Conservation (phyloP, 2,888 invertebrate species). For the Tenthredo notha region DNA sequence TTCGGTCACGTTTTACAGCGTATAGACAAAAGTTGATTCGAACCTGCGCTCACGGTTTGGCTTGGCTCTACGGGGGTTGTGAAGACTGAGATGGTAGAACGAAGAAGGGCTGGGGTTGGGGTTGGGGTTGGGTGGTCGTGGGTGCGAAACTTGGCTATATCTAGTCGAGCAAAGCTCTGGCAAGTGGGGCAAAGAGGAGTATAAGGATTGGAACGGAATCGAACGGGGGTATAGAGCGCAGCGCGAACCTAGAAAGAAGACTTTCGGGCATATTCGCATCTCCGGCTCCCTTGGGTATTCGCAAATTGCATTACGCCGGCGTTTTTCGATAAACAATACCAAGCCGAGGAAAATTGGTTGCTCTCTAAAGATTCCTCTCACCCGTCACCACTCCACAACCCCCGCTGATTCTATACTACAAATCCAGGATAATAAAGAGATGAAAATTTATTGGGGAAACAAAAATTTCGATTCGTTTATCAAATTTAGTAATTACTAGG, state of each 20-base stretch:
- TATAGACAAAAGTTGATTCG: slow-evolving; percentile 56
- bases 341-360: slow-evolving; percentile 46
- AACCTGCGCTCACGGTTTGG: slow-evolving; percentile 15
- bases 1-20: slow-evolving; percentile 56
- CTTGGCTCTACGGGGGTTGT: neutral
- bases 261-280: slow-evolving; percentile 46
- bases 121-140: neutral
- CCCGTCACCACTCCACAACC: neutral
- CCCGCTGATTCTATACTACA: neutral
- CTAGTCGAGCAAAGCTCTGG: slow-evolving; percentile 19
- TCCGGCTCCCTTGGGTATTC: slow-evolving; percentile 23
- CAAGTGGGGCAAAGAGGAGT: slow-evolving; percentile 15
- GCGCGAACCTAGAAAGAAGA: slow-evolving; percentile 22
- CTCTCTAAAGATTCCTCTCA: slow-evolving; percentile 30
- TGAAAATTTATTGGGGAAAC: neutral
- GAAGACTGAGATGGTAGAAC: neutral
- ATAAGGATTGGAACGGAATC: slow-evolving; percentile 17
- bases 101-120: neutral
- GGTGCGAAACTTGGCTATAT: slow-evolving; percentile 14
- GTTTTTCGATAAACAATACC: slow-evolving; percentile 54
- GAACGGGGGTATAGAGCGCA: slow-evolving; percentile 16
- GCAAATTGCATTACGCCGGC: slow-evolving; percentile 51
- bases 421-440: neutral
- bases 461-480: neutral
- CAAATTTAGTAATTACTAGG: neutral